Conservation (phyloP, 2,113 vertebrate species). For the Phalacrocorax aristotelis region DNA sequence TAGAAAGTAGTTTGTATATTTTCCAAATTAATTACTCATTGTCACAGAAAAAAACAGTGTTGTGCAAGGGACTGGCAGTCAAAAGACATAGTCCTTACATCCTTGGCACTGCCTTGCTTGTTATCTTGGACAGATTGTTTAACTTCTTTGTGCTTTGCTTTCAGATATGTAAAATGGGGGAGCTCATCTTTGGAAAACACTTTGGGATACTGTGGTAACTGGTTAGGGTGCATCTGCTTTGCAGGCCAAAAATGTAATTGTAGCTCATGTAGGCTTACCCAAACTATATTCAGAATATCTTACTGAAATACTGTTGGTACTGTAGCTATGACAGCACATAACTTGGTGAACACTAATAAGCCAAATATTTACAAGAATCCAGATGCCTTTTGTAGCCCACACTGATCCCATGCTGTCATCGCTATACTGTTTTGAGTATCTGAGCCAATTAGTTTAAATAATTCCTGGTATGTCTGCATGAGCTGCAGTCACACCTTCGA, state of each 20-base stretch:
- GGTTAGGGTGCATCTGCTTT: conserved; percentile 24
- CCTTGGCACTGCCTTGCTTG: background rate
- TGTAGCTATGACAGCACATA: background rate
- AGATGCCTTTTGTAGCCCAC: background rate
- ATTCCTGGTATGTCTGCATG: background rate
- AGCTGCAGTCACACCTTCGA: conserved; percentile 20
- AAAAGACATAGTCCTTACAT: background rate
- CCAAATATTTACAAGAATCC: background rate
- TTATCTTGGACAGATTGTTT: background rate
- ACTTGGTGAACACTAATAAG: background rate
- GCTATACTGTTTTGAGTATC: background rate
- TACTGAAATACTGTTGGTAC: background rate
- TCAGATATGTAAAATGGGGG: conserved; percentile 58
- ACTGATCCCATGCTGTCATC: background rate
- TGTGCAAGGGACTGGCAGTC: background rate
- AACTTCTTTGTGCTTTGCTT: conserved; percentile 61
- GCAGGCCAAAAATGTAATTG: conserved; percentile 3
- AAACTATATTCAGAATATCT: background rate
- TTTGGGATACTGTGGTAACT: conserved; percentile 64
- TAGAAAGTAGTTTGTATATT: background rate
- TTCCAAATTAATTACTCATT: background rate
- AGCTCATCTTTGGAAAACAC: conserved; percentile 55
- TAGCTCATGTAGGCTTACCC: background rate
- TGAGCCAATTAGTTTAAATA: background rate
- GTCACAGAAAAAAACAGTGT: background rate